Conservation (phyloP, 2,797 vertebrate species). For the Garrulus glandarius region DNA sequence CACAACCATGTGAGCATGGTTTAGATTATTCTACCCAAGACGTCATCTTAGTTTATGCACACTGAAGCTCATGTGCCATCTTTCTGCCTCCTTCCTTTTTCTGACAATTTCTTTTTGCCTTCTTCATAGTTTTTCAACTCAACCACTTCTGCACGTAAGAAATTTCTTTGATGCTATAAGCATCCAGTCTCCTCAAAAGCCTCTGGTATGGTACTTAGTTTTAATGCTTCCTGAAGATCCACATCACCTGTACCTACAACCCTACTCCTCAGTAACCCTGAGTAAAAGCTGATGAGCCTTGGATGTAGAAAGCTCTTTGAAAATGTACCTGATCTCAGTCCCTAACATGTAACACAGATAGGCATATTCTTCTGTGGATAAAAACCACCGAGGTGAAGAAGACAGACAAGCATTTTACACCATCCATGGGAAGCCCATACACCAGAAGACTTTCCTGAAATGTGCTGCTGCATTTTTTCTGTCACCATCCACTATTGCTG, state of each 20-base stretch:
- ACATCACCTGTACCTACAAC: neutral
- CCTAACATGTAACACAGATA: neutral
- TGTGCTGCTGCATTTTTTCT: neutral
- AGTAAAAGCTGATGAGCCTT: neutral
- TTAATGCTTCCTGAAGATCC: neutral
- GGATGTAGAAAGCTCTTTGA: neutral
- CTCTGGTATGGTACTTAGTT: neutral
- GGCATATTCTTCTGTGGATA: neutral
- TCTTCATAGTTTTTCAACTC: neutral
- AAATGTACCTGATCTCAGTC: neutral
- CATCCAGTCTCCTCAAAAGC: neutral
- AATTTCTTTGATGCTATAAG: neutral
- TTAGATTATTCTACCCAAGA: neutral
- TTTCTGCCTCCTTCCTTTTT: neutral
- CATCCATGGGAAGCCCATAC: neutral
- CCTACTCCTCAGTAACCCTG: neutral
- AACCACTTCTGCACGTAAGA: neutral
- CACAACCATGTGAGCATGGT: neutral
- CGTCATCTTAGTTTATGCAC: neutral
- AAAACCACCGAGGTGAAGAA: rapidly evolving
- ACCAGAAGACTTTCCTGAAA: neutral
- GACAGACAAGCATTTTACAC: neutral
- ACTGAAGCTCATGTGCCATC: neutral
- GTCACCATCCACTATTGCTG: neutral
- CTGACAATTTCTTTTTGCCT: neutral